Conservation (phyloP, 2,113 vertebrate species). For the Ciconia stormi region DNA sequence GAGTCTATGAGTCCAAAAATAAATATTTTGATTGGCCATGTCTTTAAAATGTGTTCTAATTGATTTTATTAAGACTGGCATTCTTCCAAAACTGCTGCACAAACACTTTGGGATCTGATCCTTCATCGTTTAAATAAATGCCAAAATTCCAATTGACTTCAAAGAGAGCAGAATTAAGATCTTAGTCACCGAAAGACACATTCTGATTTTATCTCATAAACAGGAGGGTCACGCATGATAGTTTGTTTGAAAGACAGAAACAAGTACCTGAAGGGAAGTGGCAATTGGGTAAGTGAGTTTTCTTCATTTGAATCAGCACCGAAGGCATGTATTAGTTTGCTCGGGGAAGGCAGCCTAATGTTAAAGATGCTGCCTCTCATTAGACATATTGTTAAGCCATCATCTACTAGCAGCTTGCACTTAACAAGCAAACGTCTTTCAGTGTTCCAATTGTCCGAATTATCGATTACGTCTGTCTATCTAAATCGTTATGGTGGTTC, state of each 20-base stretch:
- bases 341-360: neutral
- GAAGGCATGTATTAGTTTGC: neutral
- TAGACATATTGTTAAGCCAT: neutral
- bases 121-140: neutral
- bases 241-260: neutral
- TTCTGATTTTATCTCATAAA: neutral
- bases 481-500: neutral
- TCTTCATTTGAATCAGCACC: rapidly evolving
- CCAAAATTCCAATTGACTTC: neutral
- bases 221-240: neutral
- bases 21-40: slow-evolving; percentile 38
- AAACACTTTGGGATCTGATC: slow-evolving; percentile 4
- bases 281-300: neutral
- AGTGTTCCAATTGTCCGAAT: neutral
- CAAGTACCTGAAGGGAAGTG: neutral
- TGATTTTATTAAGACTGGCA: slow-evolving; percentile 24
- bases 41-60: slow-evolving; percentile 2
- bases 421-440: neutral
- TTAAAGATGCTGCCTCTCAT: neutral
- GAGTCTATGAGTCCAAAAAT: neutral
- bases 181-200: neutral
- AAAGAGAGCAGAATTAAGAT: neutral
- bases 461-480: neutral
- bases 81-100: slow-evolving; percentile 27
- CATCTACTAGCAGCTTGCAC: neutral